Evolutionary conservation across 2,797 vertebrate genomes (phyloP).

Genomic region (Glyptemys insculpta): DNA sequence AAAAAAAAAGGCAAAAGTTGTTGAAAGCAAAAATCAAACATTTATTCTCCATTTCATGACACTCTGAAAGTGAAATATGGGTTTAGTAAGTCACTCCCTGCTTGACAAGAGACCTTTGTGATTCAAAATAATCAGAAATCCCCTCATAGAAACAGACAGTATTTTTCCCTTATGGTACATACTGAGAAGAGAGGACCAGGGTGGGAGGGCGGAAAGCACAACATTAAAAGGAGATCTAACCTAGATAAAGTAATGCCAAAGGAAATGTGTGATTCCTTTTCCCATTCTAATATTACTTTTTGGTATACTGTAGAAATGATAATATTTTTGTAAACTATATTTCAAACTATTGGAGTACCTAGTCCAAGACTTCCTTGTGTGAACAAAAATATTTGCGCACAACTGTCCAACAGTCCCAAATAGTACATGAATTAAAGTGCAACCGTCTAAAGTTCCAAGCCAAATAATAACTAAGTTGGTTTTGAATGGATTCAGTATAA

Average conservation of each 20-base stretch:
- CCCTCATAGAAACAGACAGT: neutral
- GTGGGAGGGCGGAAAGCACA: neutral
- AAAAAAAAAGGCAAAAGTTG: conserved; percentile 37
- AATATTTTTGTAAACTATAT: conserved; percentile 75
- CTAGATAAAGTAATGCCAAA: conserved; percentile 14
- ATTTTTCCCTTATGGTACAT: neutral
- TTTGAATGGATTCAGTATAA: conserved; percentile 30
- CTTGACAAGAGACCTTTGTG: neutral
- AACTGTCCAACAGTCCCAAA: conserved; percentile 44
- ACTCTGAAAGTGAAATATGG: neutral
- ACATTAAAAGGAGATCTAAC: neutral
- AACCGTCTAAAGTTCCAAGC: conserved; percentile 68
- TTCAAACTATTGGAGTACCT: conserved; percentile 65
- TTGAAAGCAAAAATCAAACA: conserved; percentile 26
- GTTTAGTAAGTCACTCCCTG: neutral
- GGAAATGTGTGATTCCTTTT: neutral
- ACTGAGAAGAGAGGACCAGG: neutral
- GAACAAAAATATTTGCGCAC: conserved; percentile 76
- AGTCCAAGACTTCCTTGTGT: conserved; percentile 67
- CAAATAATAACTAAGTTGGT: conserved; percentile 62
- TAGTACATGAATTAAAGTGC: conserved; percentile 50
- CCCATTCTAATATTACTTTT: conserved; percentile 49
- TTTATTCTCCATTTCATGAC: neutral
- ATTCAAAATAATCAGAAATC: neutral
- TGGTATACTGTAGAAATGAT: conserved; percentile 59